A percentile compares a stretch with the other conserved stretches of the same genome.
phyloP scores from a whole-genome alignment of 2,888 invertebrate species.

The Cataglyphis albicans region DNA sequence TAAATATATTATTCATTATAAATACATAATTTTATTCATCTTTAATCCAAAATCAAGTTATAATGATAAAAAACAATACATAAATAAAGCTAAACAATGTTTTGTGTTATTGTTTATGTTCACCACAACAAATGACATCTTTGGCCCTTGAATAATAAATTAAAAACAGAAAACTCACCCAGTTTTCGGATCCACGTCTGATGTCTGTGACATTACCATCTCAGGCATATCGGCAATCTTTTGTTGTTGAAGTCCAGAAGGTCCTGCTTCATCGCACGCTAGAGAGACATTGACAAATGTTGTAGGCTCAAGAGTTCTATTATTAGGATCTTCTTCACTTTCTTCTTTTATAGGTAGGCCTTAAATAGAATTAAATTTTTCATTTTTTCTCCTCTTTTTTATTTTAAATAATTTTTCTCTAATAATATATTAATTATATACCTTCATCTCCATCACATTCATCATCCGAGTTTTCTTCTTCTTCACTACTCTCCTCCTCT shows the following conservation, averaged over 20 bases:
- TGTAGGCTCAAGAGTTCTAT: conserved; percentile 82
- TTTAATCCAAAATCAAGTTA: background rate
- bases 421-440: conserved; percentile 50
- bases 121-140: conserved; percentile 83
- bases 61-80: conserved; percentile 10
- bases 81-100: conserved; percentile 54
- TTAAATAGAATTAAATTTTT: conserved; percentile 58
- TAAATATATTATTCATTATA: background rate
- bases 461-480: conserved; percentile 84
- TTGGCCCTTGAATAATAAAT: conserved; percentile 78
- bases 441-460: conserved; percentile 84
- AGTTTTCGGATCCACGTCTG: conserved; percentile 84
- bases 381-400: background rate
- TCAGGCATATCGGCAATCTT: conserved; percentile 83
- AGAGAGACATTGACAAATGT: conserved; percentile 84
- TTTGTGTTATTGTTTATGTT: conserved; percentile 77
- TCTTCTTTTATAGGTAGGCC: conserved; percentile 85
- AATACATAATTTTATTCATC: background rate
- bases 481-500: conserved; percentile 82
- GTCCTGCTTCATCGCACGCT: conserved; percentile 85
- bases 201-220: conserved; percentile 80
- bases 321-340: conserved; percentile 82
- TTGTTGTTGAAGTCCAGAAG: conserved; percentile 85
- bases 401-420: background rate
- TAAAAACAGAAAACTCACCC: conserved; percentile 83